Base-by-base conservation (phyloP, 1,140 invertebrate species). In the Megalopta genalis region DNA sequence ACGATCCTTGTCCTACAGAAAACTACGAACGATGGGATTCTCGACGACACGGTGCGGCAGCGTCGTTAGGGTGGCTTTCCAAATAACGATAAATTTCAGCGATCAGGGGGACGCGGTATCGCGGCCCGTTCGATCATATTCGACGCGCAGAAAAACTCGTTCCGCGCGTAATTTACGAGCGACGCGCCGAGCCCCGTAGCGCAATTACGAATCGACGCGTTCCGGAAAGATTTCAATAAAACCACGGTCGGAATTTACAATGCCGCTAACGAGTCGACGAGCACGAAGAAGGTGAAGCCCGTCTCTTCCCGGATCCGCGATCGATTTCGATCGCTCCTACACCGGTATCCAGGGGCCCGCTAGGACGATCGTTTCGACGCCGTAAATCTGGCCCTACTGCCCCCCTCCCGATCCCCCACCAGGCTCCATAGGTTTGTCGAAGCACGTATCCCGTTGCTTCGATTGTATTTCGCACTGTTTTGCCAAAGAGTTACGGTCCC, bases 251-350 rank as follows among this genome's bases (percentile, higher is more conserved):
- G 37, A 67, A 76, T 76, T 76, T 76, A 76, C 74, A 76, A 23
- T 68, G 52, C 39, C 67, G 46, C 54, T 69, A 62, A 77, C 66
- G 67, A 70, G 75, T 25, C 12, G 21, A 18, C 42, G 73, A 21
- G 16, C 21, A 46, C 54, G 54, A 46, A 59, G 73, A 54, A 32
- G 32, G 32, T 32, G 32, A 32, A 49, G 21, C 27, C 42, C 54
- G 7, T 10, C 39, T 10, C 39, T 10, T 42, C 39, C 14, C 42
- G 10, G 42, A 12, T 12, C 42, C 76, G 54, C 76, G 76, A 83
- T 83, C 75, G 65, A 74, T 83, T 70, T 74, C 74, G 70, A 78
- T 82, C 37, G 73, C 27, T 52, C 52, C 69, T 9, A 46, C 74
- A 60, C 54, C 46, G 21, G 10, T 54, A 72, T 25, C 67, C 18